Evolutionary conservation across 2,888 invertebrate genomes (phyloP), one percentile per base, ranked within the genome.

Genomic region (Arge pagana): DNA sequence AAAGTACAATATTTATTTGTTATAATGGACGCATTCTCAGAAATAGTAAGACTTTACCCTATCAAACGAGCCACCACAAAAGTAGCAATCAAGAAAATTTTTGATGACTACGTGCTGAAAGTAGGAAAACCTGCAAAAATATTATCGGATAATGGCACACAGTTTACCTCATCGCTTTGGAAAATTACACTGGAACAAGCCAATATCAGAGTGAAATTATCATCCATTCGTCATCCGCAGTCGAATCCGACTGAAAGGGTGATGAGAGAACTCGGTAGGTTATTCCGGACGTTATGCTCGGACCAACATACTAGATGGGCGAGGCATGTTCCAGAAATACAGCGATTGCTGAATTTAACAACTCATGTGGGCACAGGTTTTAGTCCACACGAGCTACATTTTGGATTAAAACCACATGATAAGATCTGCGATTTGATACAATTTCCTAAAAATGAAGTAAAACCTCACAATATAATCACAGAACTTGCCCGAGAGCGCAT

Each of bases 131-230:
- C 52, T 1, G 5, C 4, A 11, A 16, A 42, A 10, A 39, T 60
- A 5, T 18, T 61, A 16, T 52, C 51, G 4, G 63, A 63, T 37
- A 55, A 61, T 23, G 64, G 61, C 1, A 41, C 53, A 11, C 64
- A 65, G 40, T 62, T 66, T 40, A 56, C 60, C 0, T 40, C 54
- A 6, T 52, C 51, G 36, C 57, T 50, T 37, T 67, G 61, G 62
- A 24, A 19, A 26, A 15, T 50, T 4, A 21, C 11, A 16, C 30
- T 58, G 1, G 1, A 18, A 0, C 13, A 26, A 0, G 3, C 36
- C 3, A 11, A 30, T 2, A 53, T 58, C 6, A 30, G 19, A n/a
- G 37, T 50, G 10, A 30, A 51, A 2, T 8, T 39, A 0, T 41
- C 53, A 0, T 50, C 54, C 0, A 54, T 58, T 0, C n/a, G 59